phyloP scores from a whole-genome alignment of 2,888 invertebrate species.

The Bombyx huttoni region DNA sequence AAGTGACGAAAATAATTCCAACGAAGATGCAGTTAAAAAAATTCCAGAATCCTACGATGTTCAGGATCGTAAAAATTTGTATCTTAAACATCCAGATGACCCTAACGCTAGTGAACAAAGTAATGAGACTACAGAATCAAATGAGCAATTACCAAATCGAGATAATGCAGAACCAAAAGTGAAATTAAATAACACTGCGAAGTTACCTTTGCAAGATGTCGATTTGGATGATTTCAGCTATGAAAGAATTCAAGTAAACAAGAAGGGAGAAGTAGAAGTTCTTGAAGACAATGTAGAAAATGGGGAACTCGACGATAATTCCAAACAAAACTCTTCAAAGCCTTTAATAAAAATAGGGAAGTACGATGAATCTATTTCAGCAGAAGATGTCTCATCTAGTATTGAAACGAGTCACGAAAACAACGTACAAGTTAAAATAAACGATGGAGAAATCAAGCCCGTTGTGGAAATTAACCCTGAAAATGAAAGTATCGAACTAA shows the following conservation, averaged over 20 bases:
- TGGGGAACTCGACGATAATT: neutral
- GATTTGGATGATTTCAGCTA: slow-evolving; percentile 38
- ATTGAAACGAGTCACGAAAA: slow-evolving; percentile 16
- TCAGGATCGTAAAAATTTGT: slow-evolving; percentile 1
- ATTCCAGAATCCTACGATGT: slow-evolving; percentile 1
- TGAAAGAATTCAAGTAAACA: slow-evolving; percentile 32
- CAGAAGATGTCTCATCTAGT: slow-evolving; percentile 12
- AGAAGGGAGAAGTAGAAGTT: slow-evolving; percentile 28
- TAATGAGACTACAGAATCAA: slow-evolving; percentile 13
- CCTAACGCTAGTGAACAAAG: slow-evolving; percentile 10
- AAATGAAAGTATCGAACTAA: slow-evolving; percentile 25
- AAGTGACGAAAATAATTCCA: slow-evolving; percentile 9
- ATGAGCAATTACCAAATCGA: neutral
- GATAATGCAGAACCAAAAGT: neutral
- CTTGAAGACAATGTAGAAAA: slow-evolving; percentile 21
- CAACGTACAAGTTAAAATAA: slow-evolving; percentile 27
- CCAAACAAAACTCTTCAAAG: slow-evolving; percentile 13
- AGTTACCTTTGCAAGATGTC: slow-evolving; percentile 25
- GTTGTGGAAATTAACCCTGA: slow-evolving; percentile 51
- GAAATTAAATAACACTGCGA: slow-evolving; percentile 1
- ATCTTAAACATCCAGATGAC: neutral
- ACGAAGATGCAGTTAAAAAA: slow-evolving; percentile 8
- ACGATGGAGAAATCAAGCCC: slow-evolving; percentile 53
- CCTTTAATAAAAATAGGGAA: slow-evolving; percentile 12
- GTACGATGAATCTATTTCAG: slow-evolving; percentile 11